Evolutionary conservation across 2,888 invertebrate species (phyloP), one percentile per base, ranked within the genome.

Genomic region (Ommatoiulus sabulosus): DNA sequence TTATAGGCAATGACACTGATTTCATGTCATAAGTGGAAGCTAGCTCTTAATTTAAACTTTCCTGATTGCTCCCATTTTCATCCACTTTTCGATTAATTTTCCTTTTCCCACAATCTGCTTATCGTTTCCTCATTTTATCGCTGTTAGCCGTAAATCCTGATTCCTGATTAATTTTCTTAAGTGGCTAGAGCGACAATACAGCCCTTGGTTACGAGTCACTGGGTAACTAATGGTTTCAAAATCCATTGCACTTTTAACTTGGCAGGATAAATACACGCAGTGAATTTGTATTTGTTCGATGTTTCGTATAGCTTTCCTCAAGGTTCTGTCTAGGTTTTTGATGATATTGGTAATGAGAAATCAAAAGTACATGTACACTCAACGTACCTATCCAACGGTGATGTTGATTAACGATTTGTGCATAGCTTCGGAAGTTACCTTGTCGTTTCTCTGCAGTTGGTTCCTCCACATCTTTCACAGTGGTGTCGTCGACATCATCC

Each of bases 381-480:
- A n/a, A n/a, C n/a, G 44, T 57, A 87, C 87, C 24, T 48, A 17
- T 87, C 87, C 87, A 57, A 87, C 87, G 0, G 87, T 20, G 10
- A 57, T 87, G 57, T 87, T 87, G 7, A 57, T 57, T 10, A 87
- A 35, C 0, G 87, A 87, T 24, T 43, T 8, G 17, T 12, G 24
- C 48, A 87, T 87, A 20, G 87, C 87, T 8, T 48, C 57, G 6
- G 17, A 57, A 4, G 43, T n/a, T 87, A n/a, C 17, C 44, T n/a
- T 86, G 86, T n/a, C 86, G 86, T 24, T 86, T 86, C 10, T 44
- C 44, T 44, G 44, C 44, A 0, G 44, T 43, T 20, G 46, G 17
- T 46, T 48, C 86, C n/a, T 86, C 86, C n/a, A n/a, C n/a, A n/a
- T n/a, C n/a, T n/a, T n/a, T n/a, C 20, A 17, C 48, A 20, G 44